phyloP scores from a whole-genome alignment of 1,140 invertebrate species.

The Limonius californicus region DNA sequence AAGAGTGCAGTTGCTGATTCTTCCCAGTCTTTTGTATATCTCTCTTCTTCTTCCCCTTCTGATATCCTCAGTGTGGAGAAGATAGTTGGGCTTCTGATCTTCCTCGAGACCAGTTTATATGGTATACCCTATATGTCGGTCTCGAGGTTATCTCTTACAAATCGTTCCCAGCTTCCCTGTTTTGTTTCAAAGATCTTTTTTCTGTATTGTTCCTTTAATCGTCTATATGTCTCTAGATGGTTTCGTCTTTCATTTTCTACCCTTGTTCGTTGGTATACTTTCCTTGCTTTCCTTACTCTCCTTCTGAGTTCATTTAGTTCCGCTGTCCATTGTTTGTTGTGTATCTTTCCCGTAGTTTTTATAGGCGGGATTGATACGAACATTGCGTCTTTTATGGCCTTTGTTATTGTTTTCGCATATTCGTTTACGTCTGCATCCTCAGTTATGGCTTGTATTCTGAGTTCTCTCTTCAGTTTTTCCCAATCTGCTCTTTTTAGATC shows the following conservation, averaged over 20 bases:
- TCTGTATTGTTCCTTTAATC: neutral
- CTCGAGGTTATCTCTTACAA: neutral
- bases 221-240: neutral
- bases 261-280: neutral
- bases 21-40: neutral
- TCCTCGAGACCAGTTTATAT: constrained; percentile 15
- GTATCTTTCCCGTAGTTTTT: neutral
- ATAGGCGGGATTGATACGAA: neutral
- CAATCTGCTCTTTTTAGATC: neutral
- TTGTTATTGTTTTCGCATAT: neutral
- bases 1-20: neutral
- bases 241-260: neutral
- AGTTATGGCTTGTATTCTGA: neutral
- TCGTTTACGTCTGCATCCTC: neutral
- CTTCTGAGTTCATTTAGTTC: neutral
- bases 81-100: neutral
- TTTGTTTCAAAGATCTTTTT: neutral
- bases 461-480: neutral
- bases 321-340: neutral
- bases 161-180: neutral
- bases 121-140: constrained; percentile 5
- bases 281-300: neutral
- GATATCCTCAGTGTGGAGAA: neutral
- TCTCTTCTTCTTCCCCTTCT: neutral
- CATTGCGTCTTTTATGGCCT: neutral